Base-by-base conservation (phyloP, 2,888 invertebrate genomes). In the Microctonus hyperodae region DNA sequence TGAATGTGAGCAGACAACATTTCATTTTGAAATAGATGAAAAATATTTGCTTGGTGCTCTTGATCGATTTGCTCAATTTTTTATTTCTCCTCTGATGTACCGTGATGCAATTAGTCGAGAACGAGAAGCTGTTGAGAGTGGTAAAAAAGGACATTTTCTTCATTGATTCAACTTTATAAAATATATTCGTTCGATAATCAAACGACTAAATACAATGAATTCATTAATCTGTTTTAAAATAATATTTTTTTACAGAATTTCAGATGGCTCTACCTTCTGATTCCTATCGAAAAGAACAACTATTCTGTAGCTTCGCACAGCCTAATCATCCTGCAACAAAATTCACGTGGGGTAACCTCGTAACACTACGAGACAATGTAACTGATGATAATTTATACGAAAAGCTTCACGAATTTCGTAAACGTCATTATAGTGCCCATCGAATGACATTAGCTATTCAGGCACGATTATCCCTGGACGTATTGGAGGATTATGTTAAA, bases 41-140 rank as follows among this genome's bases (percentile, higher is more conserved):
- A 90, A 92, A 76, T 87, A 93, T 81, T 87, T 97, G 25, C 86
- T 87, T 0, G 88, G 90, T 60, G 92, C 92, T 0, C 86, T 97
- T 81, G 95, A 96, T 80, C 90, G 90, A 85, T 96, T 97, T 86
- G 91, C 95, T 51, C 93, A 95, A 78, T 92, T 96, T 85, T 94
- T 97, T 82, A 92, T 94, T 70, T 87, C 89, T 44, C 97, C 97
- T 0, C 86, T 97, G 50, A 91, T 97, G 91, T 90, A 89, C 79
- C 89, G 91, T 78, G 92, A 93, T 69, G 90, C 94, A 0, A 94
- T 97, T 88, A 90, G 92, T 69, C 86, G 96, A 50, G 97, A 97
- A 84, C 86, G 95, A 48, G 91, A 95, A 82, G 91, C 95, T 0
- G 92, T 97, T 2, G 95, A 97, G 79, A 95, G 94, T 61, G 93